Percentiles rank a stretch among this genome's conserved stretches.
phyloP scores from a whole-genome alignment of 2,797 vertebrate species.

The Poeciliopsis presidionis region DNA sequence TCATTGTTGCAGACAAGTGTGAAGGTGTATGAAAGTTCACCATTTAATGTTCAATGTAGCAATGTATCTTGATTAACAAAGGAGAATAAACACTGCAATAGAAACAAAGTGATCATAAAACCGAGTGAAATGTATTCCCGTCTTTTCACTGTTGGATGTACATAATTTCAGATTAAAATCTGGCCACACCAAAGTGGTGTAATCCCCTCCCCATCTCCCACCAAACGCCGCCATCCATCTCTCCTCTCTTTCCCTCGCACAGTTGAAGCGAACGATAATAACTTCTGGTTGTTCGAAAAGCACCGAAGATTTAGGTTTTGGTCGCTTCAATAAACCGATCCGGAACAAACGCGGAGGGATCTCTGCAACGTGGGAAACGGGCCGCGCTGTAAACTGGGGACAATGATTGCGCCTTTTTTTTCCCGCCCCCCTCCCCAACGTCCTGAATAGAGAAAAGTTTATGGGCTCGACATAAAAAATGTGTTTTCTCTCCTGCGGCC shows the following conservation, averaged over 20 bases:
- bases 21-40: neutral
- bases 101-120: neutral
- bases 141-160: neutral
- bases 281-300: constrained; percentile 9
- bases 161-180: neutral
- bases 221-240: too few relatives aligned
- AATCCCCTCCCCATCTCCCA: neutral
- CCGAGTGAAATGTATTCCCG: neutral
- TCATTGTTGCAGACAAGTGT: neutral
- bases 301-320: constrained; percentile 25
- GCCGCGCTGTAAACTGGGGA: constrained; percentile 64
- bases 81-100: neutral
- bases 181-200: neutral
- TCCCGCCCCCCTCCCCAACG: neutral
- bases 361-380: constrained; percentile 73
- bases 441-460: constrained; percentile 75
- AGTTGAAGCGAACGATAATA: constrained; percentile 53
- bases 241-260: neutral
- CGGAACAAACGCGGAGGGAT: constrained; percentile 41
- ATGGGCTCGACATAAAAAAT: constrained; percentile 82
- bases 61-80: neutral
- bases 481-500: constrained; percentile 74
- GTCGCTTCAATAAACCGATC: constrained; percentile 43
- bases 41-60: neutral
- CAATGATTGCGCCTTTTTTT: constrained; percentile 61